Percentiles rank a stretch among this genome's conserved stretches.
These are phyloP conservation scores for Eonycteris spelaea DNA, from an alignment of 2,113 vertebrate species.

Conservation along the genomic window DNA sequence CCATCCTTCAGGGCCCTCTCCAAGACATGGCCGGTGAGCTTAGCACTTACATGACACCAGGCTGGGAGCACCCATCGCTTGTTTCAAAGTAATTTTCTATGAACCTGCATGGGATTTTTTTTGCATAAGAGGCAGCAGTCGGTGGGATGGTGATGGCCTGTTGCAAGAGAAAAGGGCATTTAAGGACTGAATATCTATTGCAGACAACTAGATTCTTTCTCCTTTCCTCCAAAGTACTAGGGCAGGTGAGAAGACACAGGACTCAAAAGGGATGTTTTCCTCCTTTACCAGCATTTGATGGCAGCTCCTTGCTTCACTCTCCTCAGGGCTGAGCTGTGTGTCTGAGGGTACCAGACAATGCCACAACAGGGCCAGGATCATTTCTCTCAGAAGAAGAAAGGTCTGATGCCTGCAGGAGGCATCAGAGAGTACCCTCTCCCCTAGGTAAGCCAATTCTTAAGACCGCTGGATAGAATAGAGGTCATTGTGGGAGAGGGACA, in stretches of 20 bases:
- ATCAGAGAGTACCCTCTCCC: neutral
- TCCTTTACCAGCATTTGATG: neutral
- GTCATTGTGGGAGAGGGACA: neutral
- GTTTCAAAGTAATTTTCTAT: neutral
- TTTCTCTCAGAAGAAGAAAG: neutral
- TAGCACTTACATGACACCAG: constrained; percentile 63
- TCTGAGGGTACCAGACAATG: neutral
- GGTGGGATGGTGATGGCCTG: rapidly evolving
- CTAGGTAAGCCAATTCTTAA: neutral
- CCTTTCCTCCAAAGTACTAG: neutral
- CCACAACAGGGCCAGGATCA: neutral
- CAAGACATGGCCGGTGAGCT: neutral
- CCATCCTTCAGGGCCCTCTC: neutral
- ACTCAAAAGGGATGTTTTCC: neutral
- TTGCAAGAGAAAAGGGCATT: neutral
- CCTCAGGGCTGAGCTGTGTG: neutral
- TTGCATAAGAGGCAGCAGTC: constrained; percentile 2
- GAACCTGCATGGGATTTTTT: neutral
- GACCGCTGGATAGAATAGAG: neutral
- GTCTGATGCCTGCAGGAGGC: neutral
- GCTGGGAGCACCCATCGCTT: neutral
- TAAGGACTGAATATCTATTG: neutral
- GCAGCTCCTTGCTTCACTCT: neutral
- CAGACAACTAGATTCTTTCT: neutral
- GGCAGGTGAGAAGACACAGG: neutral